These are phyloP conservation scores for Parochlus steinenii DNA, from an alignment of 2,888 invertebrate species.

Conservation along the genomic window DNA sequence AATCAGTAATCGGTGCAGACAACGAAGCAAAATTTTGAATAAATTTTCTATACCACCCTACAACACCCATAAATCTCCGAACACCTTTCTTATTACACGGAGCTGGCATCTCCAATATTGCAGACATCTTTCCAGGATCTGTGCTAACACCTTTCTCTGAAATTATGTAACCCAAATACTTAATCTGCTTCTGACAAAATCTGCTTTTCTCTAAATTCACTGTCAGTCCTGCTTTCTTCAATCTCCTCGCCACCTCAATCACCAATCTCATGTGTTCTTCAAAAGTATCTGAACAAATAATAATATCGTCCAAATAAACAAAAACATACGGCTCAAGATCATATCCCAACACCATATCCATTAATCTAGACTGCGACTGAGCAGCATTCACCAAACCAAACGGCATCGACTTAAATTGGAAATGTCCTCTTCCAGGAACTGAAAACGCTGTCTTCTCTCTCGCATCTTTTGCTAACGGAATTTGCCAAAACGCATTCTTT, in stretches of 20 bases:
- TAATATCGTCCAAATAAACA: constrained; percentile 14
- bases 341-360: constrained; percentile 16
- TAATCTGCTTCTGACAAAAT: constrained; percentile 12
- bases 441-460: constrained; percentile 8
- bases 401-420: constrained; percentile 2
- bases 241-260: constrained; percentile 10
- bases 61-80: not conserved
- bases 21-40: not conserved
- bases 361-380: constrained; percentile 15
- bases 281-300: constrained; percentile 10
- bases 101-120: constrained; percentile 6
- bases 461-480: not conserved
- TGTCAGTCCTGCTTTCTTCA: constrained; percentile 14
- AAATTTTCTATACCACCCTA: constrained; percentile 1
- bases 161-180: constrained; percentile 18
- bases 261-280: constrained; percentile 11
- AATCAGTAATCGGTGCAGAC: not conserved
- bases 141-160: constrained; percentile 13
- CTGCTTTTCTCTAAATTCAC: constrained; percentile 15
- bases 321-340: constrained; percentile 12
- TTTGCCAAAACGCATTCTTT: constrained; percentile 6
- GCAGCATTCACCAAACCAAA: constrained; percentile 1
- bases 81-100: not conserved
- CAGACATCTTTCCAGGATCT: constrained; percentile 6
- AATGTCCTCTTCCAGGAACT: too few relatives aligned